Conservation (phyloP, 2,888 invertebrate species). For the Hyposoter dolosus region DNA sequence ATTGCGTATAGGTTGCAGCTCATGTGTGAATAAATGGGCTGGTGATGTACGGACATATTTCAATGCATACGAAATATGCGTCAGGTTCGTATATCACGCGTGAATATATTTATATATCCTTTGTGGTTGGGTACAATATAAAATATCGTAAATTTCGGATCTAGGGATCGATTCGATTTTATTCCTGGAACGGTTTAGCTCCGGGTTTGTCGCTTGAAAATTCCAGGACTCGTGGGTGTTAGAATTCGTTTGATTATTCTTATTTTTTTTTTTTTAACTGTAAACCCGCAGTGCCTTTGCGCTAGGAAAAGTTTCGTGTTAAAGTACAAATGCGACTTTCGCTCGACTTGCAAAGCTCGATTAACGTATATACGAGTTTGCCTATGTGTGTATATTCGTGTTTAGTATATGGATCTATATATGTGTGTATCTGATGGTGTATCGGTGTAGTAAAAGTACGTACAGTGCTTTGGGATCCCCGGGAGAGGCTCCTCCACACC, state of each 20-base stretch:
- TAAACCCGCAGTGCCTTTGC: conserved; percentile 53
- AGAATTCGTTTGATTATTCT: conserved; percentile 46
- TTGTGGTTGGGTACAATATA: conserved; percentile 12
- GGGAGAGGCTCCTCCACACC: conserved; percentile 60
- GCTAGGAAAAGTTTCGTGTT: conserved; percentile 65
- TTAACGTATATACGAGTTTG: conserved; percentile 54
- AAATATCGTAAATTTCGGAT: conserved; percentile 49
- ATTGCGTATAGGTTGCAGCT: conserved; percentile 40
- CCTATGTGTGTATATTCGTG: conserved; percentile 3
- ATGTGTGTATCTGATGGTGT: conserved; percentile 25
- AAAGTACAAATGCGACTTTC: conserved; percentile 69
- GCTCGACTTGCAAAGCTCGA: conserved; percentile 67
- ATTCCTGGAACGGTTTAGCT: conserved; percentile 46
- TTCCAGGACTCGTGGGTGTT: conserved; percentile 55
- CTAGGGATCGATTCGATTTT: conserved; percentile 57
- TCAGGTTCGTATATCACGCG: conserved; percentile 15
- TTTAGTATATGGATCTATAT: not conserved
- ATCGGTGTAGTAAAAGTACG: conserved; percentile 56
- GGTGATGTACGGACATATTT: conserved; percentile 63
- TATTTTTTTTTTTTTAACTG: conserved; percentile 29
- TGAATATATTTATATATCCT: conserved; percentile 25
- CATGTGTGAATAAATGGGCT: conserved; percentile 64
- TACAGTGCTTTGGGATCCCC: conserved; percentile 58
- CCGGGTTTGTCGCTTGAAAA: conserved; percentile 26
- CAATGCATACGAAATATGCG: conserved; percentile 67